These are phyloP conservation scores for Drosophila borealis DNA, from an alignment of 2,888 invertebrate species.

Conservation along the genomic window DNA sequence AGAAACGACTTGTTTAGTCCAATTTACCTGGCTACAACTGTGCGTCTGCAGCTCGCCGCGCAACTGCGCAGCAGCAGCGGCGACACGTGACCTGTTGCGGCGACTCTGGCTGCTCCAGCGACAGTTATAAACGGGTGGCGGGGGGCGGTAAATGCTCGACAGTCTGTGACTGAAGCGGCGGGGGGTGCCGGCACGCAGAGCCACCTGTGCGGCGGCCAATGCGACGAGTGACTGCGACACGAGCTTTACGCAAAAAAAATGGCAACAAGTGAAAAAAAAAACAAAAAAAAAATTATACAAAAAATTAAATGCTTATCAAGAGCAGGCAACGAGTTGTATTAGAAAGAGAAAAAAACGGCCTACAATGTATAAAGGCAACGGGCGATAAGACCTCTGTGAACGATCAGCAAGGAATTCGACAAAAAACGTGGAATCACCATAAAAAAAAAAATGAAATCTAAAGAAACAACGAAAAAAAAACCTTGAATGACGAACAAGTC, in stretches of 20 bases:
- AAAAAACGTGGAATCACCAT: constrained; percentile 7
- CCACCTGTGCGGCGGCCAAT: constrained; percentile 23
- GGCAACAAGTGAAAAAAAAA: constrained; percentile 14
- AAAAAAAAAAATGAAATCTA: constrained; percentile 13
- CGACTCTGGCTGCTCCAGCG: constrained; percentile 30
- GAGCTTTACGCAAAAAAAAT: constrained; percentile 25
- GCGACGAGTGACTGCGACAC: constrained; percentile 9
- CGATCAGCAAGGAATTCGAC: constrained; percentile 35
- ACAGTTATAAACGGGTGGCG: neutral
- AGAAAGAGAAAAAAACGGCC: constrained; percentile 7
- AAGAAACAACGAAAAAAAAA: constrained; percentile 9
- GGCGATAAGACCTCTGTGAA: constrained; percentile 38
- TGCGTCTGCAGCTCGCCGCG: constrained; percentile 16
- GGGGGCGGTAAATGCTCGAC: neutral
- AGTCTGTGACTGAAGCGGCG: constrained; percentile 1
- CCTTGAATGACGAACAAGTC: neutral
- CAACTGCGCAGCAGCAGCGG: constrained; percentile 38
- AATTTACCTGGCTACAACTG: constrained; percentile 44
- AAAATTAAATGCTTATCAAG: constrained; percentile 18
- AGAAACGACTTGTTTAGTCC: constrained; percentile 4
- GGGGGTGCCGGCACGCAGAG: constrained; percentile 3
- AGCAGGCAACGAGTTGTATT: constrained; percentile 11
- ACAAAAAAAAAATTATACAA: neutral
- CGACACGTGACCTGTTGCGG: constrained; percentile 37
- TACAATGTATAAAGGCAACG: constrained; percentile 29